phyloP scores from a whole-genome alignment of 2,113 vertebrate genomes.

The Gobius niger region DNA sequence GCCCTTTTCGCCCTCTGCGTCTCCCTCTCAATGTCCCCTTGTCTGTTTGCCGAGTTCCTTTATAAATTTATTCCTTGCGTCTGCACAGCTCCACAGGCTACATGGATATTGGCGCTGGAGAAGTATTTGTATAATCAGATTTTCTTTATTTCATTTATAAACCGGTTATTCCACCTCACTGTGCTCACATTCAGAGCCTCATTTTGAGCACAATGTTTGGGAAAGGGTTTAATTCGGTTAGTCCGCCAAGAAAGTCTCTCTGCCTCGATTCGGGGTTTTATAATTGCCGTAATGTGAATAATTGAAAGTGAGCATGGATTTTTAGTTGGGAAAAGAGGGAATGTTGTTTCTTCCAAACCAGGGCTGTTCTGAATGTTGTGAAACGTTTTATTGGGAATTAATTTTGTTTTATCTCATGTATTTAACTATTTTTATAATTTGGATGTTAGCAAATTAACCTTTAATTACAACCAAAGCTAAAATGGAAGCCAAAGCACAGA shows the following conservation, averaged over 20 bases:
- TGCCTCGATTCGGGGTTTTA: neutral
- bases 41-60: neutral
- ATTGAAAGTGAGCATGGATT: neutral
- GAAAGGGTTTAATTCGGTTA: conserved; percentile 3
- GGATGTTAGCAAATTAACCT: neutral
- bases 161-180: neutral
- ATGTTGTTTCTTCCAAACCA: neutral
- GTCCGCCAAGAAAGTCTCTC: neutral
- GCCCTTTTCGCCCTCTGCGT: neutral
- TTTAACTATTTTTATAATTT: neutral
- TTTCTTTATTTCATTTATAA: conserved; percentile 1
- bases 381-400: neutral
- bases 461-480: neutral
- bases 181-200: neutral
- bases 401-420: neutral
- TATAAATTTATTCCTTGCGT: neutral
- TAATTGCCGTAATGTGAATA: neutral
- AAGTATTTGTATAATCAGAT: neutral
- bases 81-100: neutral
- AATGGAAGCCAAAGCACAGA: neutral
- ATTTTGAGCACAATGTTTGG: neutral
- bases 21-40: neutral
- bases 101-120: neutral
- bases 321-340: neutral
- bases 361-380: neutral